phyloP scores from a whole-genome alignment of 2,797 vertebrate genomes.

The Falco rusticolus region DNA sequence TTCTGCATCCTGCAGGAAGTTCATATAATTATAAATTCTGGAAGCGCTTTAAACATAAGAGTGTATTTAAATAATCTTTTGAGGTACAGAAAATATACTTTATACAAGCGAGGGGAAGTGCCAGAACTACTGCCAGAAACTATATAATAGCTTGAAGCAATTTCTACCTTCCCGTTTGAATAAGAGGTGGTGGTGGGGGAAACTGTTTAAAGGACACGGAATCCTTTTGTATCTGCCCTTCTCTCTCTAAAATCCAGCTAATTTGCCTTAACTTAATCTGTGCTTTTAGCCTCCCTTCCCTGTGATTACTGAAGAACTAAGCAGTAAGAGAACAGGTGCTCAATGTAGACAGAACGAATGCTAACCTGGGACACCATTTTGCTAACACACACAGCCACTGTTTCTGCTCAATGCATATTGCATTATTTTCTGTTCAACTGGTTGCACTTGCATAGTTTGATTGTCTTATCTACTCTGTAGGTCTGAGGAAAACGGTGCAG shows the following conservation, averaged over 20 bases:
- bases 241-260: not conserved
- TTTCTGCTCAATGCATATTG: not conserved
- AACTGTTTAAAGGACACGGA: not conserved
- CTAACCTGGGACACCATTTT: not conserved
- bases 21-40: not conserved
- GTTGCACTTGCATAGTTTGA: not conserved
- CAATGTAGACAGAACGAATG: accelerated
- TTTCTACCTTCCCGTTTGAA: not conserved
- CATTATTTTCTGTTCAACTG: conserved; percentile 17
- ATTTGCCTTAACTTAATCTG: not conserved
- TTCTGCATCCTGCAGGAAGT: not conserved
- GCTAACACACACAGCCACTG: not conserved
- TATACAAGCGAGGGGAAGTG: not conserved
- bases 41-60: conserved; percentile 25
- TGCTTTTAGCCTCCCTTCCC: not conserved
- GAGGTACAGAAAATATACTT: conserved; percentile 19
- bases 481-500: not conserved
- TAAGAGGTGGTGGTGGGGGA: no score
- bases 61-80: not conserved
- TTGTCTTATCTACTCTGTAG: not conserved
- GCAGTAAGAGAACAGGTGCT: not conserved
- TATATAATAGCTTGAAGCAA: conserved; percentile 20
- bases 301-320: not conserved
- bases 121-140: conserved; percentile 3
- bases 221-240: not conserved